These are phyloP conservation scores for Madoqua kirkii DNA, from an alignment of 2,113 vertebrate species.

Conservation along the genomic window DNA sequence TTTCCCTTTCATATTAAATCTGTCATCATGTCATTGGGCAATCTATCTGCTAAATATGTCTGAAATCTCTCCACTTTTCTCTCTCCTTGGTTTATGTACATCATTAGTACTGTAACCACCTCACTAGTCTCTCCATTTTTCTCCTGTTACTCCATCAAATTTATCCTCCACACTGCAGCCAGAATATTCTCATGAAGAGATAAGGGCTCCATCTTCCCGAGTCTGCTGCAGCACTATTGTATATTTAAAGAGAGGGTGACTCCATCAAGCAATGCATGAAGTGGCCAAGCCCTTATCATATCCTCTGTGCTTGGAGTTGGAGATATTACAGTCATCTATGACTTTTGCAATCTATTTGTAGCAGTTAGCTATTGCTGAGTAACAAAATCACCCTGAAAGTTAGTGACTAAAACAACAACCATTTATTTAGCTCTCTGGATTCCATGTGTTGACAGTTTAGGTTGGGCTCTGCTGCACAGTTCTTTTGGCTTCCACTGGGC, in stretches of 20 bases:
- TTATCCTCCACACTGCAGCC: neutral
- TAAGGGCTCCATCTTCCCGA: rapidly evolving
- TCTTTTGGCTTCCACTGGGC: neutral
- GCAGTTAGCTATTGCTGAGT: neutral
- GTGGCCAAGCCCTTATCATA: neutral
- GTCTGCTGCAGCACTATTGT: neutral
- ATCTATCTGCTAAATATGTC: neutral
- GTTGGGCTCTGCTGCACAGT: neutral
- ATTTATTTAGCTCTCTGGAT: neutral
- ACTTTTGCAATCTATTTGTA: neutral
- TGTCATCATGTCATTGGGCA: no score
- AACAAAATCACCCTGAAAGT: neutral
- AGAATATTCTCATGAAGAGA: neutral
- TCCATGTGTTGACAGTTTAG: neutral
- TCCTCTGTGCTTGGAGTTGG: neutral
- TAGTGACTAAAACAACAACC: neutral
- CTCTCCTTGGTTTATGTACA: rapidly evolving
- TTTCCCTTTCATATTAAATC: no score
- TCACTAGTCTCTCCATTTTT: neutral
- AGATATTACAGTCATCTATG: neutral
- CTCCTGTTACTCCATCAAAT: neutral
- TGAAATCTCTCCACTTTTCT: neutral
- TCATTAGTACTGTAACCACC: neutral
- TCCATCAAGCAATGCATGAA: no score
- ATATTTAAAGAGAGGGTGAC: neutral